These are phyloP conservation scores for Oconnorella tubifera DNA, from an alignment of 2,888 invertebrate genomes.

Conservation along the genomic window DNA sequence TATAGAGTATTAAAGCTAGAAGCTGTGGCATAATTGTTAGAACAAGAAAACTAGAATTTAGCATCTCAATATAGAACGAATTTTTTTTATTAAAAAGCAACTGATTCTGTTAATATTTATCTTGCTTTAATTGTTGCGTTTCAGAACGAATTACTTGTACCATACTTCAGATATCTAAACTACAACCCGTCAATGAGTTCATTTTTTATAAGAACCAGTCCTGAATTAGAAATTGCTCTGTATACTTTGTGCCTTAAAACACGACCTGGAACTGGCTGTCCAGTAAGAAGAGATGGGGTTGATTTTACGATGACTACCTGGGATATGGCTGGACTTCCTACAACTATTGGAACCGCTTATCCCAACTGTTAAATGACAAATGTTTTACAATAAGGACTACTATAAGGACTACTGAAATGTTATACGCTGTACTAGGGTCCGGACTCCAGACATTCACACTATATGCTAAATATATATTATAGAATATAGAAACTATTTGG, in stretches of 20 bases:
- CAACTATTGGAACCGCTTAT: constrained; percentile 28
- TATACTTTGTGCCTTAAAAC: constrained; percentile 82
- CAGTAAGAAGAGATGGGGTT: constrained; percentile 19
- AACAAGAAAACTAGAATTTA: no score
- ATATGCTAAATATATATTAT: no score
- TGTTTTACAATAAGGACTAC: no score
- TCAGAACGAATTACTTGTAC: background rate
- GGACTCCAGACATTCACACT: no score
- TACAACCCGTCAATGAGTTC: constrained; percentile 22
- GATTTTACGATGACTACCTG: constrained; percentile 20
- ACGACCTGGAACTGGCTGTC: constrained; percentile 65
- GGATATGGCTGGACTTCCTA: constrained; percentile 19
- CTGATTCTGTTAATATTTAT: background rate
- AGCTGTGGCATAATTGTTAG: no score
- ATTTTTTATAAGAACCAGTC: constrained; percentile 61
- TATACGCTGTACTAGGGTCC: no score
- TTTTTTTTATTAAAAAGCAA: no score
- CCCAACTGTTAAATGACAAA: constrained; percentile 26
- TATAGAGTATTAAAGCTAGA: no score
- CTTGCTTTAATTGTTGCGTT: background rate
- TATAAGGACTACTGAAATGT: no score
- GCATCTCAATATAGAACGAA: no score
- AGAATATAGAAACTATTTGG: no score
- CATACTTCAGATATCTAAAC: constrained; percentile 19
- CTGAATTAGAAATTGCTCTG: constrained; percentile 84